Evolutionary conservation across 64 coral and sea anemone species (phyloP).

Genomic region (Hydrozoanthus tunicans): DNA sequence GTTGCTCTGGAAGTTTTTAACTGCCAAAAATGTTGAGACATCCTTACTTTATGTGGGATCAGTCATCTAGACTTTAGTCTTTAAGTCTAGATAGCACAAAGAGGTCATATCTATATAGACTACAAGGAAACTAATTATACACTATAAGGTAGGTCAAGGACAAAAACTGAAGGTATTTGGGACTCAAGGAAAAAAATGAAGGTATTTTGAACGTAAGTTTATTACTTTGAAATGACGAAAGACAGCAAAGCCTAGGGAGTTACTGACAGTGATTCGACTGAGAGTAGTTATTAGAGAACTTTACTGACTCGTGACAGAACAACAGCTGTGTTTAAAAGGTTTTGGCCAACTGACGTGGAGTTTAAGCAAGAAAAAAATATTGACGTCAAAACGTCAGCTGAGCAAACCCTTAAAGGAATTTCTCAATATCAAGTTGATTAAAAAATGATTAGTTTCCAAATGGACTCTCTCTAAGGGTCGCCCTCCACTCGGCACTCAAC

Average conservation of each 20-base stretch:
- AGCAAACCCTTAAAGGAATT: constrained; percentile 5
- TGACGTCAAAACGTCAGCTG: constrained; percentile 18
- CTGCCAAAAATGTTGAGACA: no score
- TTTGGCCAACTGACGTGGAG: constrained; percentile 13
- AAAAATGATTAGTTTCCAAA: neutral
- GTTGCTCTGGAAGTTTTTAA: no score
- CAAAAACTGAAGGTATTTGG: no score
- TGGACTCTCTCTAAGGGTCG: neutral
- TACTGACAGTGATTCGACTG: neutral
- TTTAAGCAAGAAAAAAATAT: neutral
- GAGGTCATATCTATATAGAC: no score
- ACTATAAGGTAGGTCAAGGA: no score
- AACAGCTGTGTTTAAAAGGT: constrained; percentile 23
- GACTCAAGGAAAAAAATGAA: no score
- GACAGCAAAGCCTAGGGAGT: neutral
- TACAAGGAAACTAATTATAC: no score
- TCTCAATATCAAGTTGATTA: constrained; percentile 1
- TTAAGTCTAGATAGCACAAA: no score
- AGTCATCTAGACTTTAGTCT: no score
- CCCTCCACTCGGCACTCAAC: neutral
- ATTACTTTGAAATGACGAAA: no score
- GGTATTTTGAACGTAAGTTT: no score
- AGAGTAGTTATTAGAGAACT: neutral
- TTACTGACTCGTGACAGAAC: neutral
- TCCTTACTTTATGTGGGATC: no score